Evolutionary conservation across 2,888 invertebrate genomes (phyloP).

Genomic region (Pachycephus smyrnensis): DNA sequence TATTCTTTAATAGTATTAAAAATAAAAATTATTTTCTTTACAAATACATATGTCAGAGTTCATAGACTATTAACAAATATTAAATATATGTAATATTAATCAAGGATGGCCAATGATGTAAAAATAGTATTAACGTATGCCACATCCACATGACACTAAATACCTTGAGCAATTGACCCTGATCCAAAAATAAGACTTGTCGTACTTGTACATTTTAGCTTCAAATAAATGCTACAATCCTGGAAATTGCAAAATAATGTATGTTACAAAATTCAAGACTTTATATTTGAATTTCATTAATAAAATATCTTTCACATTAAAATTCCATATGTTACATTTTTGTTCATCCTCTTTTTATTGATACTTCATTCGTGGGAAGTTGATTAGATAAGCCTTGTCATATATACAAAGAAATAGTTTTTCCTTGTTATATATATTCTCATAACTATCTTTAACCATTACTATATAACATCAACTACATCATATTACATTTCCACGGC

Average conservation of each 20-base stretch:
- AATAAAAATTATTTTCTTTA: background rate
- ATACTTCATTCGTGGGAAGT: background rate
- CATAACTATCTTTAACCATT: background rate
- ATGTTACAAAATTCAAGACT: background rate
- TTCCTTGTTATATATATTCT: background rate
- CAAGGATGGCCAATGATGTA: constrained; percentile 19
- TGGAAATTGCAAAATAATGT: background rate
- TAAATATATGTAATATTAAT: background rate
- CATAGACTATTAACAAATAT: background rate
- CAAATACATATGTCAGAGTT: background rate
- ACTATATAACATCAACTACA: background rate
- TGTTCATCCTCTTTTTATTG: background rate
- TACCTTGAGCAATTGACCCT: constrained; percentile 33
- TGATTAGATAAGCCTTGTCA: background rate
- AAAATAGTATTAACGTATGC: constrained; percentile 35
- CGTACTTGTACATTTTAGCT: constrained; percentile 4
- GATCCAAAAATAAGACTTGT: constrained; percentile 30
- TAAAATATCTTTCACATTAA: background rate
- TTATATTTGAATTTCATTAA: background rate
- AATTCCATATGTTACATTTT: background rate
- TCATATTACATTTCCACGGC: background rate
- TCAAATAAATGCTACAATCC: background rate
- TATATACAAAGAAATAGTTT: background rate
- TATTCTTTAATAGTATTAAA: background rate
- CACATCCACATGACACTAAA: constrained; percentile 6